Evolutionary conservation across 2,113 vertebrate genomes (phyloP), one percentile per base, ranked within the genome.

Genomic region (Australoheros scitulus): DNA sequence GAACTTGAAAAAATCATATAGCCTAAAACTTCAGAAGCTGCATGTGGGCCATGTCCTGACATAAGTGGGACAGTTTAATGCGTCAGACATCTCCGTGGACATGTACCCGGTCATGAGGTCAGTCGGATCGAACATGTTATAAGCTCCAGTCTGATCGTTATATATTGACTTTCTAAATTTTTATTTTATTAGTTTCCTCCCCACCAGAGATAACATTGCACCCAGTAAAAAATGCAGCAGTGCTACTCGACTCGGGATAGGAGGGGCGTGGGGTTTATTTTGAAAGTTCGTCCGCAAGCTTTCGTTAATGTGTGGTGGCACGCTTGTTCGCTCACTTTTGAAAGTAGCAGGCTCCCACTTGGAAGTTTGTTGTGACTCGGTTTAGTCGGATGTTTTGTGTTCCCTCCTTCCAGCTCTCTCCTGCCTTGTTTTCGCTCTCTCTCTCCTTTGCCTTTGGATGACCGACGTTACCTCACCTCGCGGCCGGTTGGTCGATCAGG

Each of bases 181-280:
- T 57, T 41, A 11, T 41, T 41, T 41, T 11, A 10, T 11, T 11
- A 11, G 3, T 11, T 11, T 9, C 36, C 5, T 5, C 77, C 65
- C 6, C 5, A 77, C 61, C 82, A 81, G 86, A 89, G 89, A 18
- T 13, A 1, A 3, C 1, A 22, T 11, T 57, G 13, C 41, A 13
- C 70, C 14, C 72, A 76, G 84, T 84, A 58, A 79, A 18, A 18
- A 65, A 36, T 0, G 36, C 1, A 4, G 7, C 7, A 0, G 7
- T 1, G 2, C 34, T 17, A 2, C 29, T 13, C 11, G 3, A 24
- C 11, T n/a, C 5, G 13, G 2, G 6, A 38, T 22, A 24, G 15
- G 55, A 55, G n/a, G 7, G 11, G 2, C 13, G 1, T 1, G 43
- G 7, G 64, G 7, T 91, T 93, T 92, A 90, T 86, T 91, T 91